Evolutionary conservation across 2,797 vertebrate species (phyloP).

Genomic region (Channallabes apus): DNA sequence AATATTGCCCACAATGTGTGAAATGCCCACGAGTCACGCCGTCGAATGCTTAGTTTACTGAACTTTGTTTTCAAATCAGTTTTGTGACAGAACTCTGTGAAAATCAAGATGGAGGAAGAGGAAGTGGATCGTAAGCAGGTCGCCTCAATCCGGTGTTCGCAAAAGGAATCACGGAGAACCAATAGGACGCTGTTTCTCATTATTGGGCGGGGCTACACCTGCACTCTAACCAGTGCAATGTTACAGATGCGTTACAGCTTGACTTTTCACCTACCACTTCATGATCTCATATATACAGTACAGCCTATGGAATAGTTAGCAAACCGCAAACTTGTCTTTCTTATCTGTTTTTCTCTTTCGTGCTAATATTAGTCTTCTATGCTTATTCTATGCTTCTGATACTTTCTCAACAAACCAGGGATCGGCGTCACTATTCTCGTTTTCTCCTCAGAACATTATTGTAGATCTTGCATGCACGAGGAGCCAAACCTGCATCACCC

Average conservation of each 20-base stretch:
- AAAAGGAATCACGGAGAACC: too few relatives aligned
- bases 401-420: constrained; percentile 63
- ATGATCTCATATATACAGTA: not conserved
- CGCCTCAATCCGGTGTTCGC: too few relatives aligned
- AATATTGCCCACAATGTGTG: not conserved
- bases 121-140: too few relatives aligned
- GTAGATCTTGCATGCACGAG: not conserved
- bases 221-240: not conserved
- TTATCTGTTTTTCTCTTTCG: not conserved
- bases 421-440: not conserved
- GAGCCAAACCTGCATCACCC: constrained; percentile 9
- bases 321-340: not conserved
- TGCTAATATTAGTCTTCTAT: not conserved
- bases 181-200: not conserved
- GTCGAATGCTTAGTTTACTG: too few relatives aligned
- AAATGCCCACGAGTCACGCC: too few relatives aligned
- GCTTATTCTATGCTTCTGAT: constrained; percentile 27
- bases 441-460: not conserved
- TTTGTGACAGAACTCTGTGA: too few relatives aligned
- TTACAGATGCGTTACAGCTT: not conserved
- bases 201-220: not conserved
- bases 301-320: not conserved
- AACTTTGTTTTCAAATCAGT: too few relatives aligned
- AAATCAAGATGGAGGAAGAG: too few relatives aligned
- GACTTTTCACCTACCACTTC: not conserved